These are phyloP conservation scores for Epizoanthus ramosus DNA, from an alignment of 92 coral and sea anemone species.

Conservation along the genomic window DNA sequence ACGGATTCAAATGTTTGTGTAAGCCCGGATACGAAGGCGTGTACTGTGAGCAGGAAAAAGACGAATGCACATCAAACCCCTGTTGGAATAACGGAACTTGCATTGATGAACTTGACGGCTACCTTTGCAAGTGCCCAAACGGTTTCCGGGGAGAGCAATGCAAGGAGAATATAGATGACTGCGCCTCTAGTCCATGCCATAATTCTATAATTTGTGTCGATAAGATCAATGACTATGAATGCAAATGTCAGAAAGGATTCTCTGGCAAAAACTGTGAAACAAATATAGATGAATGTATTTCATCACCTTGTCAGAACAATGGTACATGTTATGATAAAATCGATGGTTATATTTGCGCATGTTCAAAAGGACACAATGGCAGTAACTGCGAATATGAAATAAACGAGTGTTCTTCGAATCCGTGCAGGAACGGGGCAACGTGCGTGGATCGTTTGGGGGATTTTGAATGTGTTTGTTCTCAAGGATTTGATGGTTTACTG, in stretches of 20 bases:
- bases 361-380: conserved; percentile 23
- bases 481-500: conserved; percentile 4
- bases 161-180: conserved; percentile 59
- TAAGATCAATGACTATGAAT: conserved; percentile 35
- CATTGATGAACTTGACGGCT: conserved; percentile 48
- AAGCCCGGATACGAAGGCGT: conserved; percentile 53
- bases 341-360: not conserved
- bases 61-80: conserved; percentile 62
- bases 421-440: conserved; percentile 29
- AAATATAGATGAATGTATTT: conserved; percentile 56
- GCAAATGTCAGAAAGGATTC: conserved; percentile 47
- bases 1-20: conserved; percentile 56
- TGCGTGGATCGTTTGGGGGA: not conserved
- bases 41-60: conserved; percentile 50
- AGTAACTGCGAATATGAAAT: conserved; percentile 32
- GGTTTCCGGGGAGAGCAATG: conserved; percentile 71
- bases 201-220: conserved; percentile 48
- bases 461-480: not conserved
- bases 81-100: conserved; percentile 72
- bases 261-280: conserved; percentile 32
- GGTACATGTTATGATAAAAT: conserved; percentile 49
- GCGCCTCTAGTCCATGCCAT: conserved; percentile 51
- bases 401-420: conserved; percentile 31
- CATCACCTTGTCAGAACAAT: conserved; percentile 51
- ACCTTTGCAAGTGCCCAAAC: conserved; percentile 58